Conservation (phyloP, 2,888 invertebrate genomes). For the Parnassius mnemosyne region DNA sequence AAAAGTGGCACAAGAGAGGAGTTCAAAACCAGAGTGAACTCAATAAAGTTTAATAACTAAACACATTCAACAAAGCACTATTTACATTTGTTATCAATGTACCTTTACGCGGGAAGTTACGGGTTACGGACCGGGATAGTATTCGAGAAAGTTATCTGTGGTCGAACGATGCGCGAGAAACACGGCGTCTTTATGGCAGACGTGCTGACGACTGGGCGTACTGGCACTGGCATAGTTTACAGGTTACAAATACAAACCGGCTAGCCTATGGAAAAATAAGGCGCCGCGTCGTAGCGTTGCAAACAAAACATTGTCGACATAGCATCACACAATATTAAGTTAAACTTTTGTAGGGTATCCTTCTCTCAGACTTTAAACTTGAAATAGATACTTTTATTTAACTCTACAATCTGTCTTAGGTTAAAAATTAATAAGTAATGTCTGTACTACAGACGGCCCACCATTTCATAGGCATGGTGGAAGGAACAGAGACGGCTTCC, state of each 20-base stretch:
- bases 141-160: constrained; percentile 46
- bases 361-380: too few relatives aligned
- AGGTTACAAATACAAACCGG: constrained; percentile 28
- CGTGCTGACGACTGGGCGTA: constrained; percentile 48
- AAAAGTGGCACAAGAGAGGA: constrained; percentile 30
- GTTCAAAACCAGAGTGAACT: constrained; percentile 29
- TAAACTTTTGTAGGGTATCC: too few relatives aligned
- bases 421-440: too few relatives aligned
- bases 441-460: too few relatives aligned
- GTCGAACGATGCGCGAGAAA: constrained; percentile 50
- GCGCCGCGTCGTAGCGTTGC: constrained; percentile 6
- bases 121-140: constrained; percentile 38
- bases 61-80: constrained; percentile 9
- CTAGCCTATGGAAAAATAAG: constrained; percentile 24
- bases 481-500: too few relatives aligned
- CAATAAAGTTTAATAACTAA: constrained; percentile 26
- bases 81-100: constrained; percentile 35
- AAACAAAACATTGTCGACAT: constrained; percentile 13
- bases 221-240: too few relatives aligned
- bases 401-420: too few relatives aligned
- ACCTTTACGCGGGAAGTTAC: constrained; percentile 60
- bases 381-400: too few relatives aligned
- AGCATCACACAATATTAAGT: background rate
- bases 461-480: too few relatives aligned
- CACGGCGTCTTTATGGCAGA: constrained; percentile 52